These are phyloP conservation scores for Bombus confusus DNA, from an alignment of 1,140 invertebrate species.

Conservation along the genomic window DNA sequence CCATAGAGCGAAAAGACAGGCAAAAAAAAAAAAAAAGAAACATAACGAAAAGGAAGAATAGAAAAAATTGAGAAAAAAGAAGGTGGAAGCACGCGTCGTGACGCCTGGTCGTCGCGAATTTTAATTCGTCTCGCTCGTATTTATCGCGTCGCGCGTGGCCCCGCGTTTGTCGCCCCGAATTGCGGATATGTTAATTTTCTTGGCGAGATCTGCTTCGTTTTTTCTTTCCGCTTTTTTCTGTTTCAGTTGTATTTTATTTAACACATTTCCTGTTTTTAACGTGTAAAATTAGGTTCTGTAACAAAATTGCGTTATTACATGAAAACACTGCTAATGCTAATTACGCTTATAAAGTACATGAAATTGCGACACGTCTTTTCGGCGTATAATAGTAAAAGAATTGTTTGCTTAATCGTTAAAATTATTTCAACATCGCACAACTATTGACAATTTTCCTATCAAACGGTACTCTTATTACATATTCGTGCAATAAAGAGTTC, in stretches of 20 bases:
- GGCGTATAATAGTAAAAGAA: too few relatives aligned
- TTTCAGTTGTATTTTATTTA: neutral
- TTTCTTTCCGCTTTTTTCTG: neutral
- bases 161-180: slow-evolving; percentile 1
- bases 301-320: too few relatives aligned
- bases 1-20: neutral
- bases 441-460: too few relatives aligned
- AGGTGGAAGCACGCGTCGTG: neutral
- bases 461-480: too few relatives aligned
- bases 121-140: slow-evolving; percentile 1
- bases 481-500: neutral
- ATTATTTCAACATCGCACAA: too few relatives aligned
- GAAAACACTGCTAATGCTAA: too few relatives aligned
- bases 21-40: neutral
- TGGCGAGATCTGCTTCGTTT: neutral
- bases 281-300: too few relatives aligned
- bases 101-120: slow-evolving; percentile 12
- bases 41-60: neutral
- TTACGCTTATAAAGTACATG: too few relatives aligned
- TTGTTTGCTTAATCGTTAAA: too few relatives aligned
- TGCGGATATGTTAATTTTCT: slow-evolving; percentile 18
- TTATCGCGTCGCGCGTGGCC: slow-evolving; percentile 6
- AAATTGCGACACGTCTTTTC: too few relatives aligned
- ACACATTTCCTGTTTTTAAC: neutral
- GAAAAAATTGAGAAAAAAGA: neutral